Percentiles rank a stretch among this genome's conserved stretches.
These are phyloP conservation scores for Hypocryptadius cinnamomeus DNA, from an alignment of 2,113 vertebrate genomes.

Conservation along the genomic window DNA sequence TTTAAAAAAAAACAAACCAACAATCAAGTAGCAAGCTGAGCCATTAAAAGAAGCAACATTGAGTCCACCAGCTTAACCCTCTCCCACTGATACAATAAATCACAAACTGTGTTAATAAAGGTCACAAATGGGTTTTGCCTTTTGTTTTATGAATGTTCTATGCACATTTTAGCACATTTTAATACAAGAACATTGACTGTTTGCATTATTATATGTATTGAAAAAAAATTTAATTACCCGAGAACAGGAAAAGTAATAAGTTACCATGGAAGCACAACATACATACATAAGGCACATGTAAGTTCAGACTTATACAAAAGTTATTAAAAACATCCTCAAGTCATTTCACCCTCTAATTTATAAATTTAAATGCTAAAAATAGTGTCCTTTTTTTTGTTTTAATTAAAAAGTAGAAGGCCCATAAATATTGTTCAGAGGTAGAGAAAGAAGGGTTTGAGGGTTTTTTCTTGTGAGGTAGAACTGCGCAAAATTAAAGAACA, in stretches of 20 bases:
- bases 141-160: not conserved
- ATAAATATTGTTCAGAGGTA: not conserved
- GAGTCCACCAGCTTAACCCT: not conserved
- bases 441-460: not conserved
- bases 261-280: constrained; percentile 13
- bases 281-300: not conserved
- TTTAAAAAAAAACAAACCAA: not conserved
- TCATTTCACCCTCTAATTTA: not conserved
- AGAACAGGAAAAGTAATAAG: constrained; percentile 23
- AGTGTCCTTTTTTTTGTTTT: not conserved
- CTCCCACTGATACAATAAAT: not conserved
- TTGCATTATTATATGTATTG: not conserved
- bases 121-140: not conserved
- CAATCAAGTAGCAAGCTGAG: not conserved
- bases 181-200: not conserved
- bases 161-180: not conserved
- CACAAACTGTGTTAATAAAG: not conserved
- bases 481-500: not conserved
- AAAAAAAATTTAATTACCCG: not conserved
- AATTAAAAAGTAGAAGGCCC: not conserved
- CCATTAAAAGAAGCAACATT: not conserved
- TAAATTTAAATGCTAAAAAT: not conserved
- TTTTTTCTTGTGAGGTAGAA: not conserved
- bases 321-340: constrained; percentile 14
- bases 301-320: constrained; percentile 4